Evolutionary conservation across 2,113 vertebrate species (phyloP).

Genomic region (Urocynchramus pylzowi): DNA sequence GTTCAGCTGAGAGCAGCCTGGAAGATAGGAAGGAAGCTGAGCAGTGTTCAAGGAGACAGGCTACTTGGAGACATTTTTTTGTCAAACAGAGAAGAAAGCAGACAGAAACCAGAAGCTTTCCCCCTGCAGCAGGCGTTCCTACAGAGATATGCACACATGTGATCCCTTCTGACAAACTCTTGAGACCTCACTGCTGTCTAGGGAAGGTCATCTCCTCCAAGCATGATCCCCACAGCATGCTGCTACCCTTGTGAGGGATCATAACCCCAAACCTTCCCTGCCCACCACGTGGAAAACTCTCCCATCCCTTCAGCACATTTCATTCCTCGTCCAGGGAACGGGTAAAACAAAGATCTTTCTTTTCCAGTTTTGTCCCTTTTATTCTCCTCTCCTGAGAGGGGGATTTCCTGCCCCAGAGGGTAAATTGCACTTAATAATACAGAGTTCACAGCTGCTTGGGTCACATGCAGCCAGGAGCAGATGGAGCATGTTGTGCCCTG

Average conservation of each 20-base stretch:
- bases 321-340: background rate
- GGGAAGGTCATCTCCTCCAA: background rate
- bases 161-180: background rate
- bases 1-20: background rate
- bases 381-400: background rate
- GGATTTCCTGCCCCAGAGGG: background rate
- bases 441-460: background rate
- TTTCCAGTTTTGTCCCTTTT: background rate
- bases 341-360: background rate
- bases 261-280: background rate
- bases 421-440: background rate
- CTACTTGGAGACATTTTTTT: background rate
- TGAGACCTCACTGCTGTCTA: background rate
- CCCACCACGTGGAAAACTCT: rapidly evolving
- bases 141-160: background rate
- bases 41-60: background rate
- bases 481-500: background rate
- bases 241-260: background rate
- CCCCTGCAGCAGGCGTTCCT: background rate
- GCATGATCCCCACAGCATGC: background rate
- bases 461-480: background rate
- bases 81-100: background rate
- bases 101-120: background rate
- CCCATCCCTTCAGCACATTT: rapidly evolving
- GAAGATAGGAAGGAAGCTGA: background rate